A percentile compares a stretch with the other conserved stretches of the same genome.
Evolutionary conservation across 2,888 invertebrate species (phyloP).

Genomic region (Drosophila pseudotakahashii): DNA sequence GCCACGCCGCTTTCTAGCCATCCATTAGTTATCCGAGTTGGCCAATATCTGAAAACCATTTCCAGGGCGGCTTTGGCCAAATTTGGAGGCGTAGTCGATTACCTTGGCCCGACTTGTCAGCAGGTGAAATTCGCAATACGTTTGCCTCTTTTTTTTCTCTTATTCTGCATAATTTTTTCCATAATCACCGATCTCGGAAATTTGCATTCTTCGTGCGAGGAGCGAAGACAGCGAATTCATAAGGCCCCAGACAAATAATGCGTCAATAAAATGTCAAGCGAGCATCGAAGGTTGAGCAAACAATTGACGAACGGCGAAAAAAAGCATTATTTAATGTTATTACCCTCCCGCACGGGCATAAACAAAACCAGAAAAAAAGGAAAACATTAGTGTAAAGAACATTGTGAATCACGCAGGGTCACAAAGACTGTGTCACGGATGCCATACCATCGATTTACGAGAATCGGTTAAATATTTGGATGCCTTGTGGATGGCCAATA

Average conservation of each 20-base stretch:
- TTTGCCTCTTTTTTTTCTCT: constrained; percentile 28
- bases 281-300: constrained; percentile 43
- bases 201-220: constrained; percentile 56
- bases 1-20: constrained; percentile 56
- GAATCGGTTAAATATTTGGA: constrained; percentile 16
- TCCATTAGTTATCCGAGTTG: constrained; percentile 20
- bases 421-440: constrained; percentile 16
- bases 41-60: constrained; percentile 38
- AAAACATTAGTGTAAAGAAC: constrained; percentile 23
- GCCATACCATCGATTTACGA: neutral
- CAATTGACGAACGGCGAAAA: constrained; percentile 28
- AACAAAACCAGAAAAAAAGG: constrained; percentile 10
- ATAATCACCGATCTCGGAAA: constrained; percentile 53
- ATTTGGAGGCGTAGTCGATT: constrained; percentile 57
- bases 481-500: constrained; percentile 22
- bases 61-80: constrained; percentile 63
- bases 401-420: constrained; percentile 11
- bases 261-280: constrained; percentile 51
- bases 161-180: constrained; percentile 61
- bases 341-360: constrained; percentile 43
- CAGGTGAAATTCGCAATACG: constrained; percentile 68
- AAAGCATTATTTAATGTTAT: constrained; percentile 55
- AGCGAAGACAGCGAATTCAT: constrained; percentile 19
- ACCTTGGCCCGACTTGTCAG: constrained; percentile 63
- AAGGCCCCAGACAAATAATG: constrained; percentile 33